A percentile compares a stretch with the other conserved stretches of the same genome.
phyloP scores from a whole-genome alignment of 2,888 invertebrate species.

The Lydus trimaculatus region DNA sequence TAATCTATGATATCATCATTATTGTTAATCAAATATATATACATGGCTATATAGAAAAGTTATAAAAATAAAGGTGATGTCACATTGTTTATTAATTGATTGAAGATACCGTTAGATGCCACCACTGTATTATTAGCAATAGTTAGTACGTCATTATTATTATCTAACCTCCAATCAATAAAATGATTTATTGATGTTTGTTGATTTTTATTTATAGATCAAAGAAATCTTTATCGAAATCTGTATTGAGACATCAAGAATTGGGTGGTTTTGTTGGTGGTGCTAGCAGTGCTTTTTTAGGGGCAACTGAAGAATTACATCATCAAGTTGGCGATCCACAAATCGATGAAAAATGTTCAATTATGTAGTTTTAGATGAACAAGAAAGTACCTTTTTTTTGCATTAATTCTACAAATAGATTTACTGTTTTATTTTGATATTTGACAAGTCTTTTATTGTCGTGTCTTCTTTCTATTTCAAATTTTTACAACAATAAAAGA shows the following conservation, averaged over 20 bases:
- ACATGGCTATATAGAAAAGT: neutral
- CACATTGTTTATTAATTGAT: neutral
- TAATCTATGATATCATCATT: neutral
- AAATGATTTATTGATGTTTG: neutral
- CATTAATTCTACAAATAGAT: neutral
- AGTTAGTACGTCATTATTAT: neutral
- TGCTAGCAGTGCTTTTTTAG: conserved; percentile 54
- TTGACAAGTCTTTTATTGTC: too few species aligned
- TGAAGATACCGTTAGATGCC: neutral
- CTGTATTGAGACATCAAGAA: conserved; percentile 63
- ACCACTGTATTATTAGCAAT: neutral
- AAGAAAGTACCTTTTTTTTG: conserved; percentile 7
- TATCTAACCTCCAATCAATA: conserved; percentile 5
- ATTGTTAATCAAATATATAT: neutral
- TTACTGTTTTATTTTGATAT: neutral
- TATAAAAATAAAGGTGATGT: conserved; percentile 7
- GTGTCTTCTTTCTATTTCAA: neutral
- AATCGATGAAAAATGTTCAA: conserved; percentile 66
- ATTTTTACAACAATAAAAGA: neutral
- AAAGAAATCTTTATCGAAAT: conserved; percentile 62
- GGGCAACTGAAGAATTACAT: conserved; percentile 63
- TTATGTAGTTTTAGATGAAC: conserved; percentile 60
- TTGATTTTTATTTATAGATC: conserved; percentile 44
- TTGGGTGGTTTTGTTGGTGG: conserved; percentile 37
- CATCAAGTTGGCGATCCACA: conserved; percentile 64